A percentile compares a stretch with the other conserved stretches of the same genome.
These are phyloP conservation scores for Rotaria socialis DNA, from an alignment of 2,888 invertebrate genomes.

Conservation along the genomic window DNA sequence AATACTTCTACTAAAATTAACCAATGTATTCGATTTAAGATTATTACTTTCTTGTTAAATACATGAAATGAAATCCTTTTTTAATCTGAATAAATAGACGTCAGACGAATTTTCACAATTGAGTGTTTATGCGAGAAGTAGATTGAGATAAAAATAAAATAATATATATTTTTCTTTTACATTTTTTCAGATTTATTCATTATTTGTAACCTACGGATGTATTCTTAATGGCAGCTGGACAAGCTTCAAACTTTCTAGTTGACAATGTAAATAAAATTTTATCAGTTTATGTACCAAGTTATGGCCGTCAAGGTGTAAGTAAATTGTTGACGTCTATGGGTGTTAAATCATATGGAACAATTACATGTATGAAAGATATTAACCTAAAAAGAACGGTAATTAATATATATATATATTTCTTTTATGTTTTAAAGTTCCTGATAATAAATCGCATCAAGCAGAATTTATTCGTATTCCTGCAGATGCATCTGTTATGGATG, in stretches of 20 bases:
- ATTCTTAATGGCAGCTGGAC: neutral
- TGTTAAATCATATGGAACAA: neutral
- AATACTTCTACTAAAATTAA: too few relatives aligned
- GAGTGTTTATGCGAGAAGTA: too few relatives aligned
- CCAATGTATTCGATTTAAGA: too few relatives aligned
- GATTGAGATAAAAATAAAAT: neutral
- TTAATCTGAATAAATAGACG: too few relatives aligned
- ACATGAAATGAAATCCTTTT: too few relatives aligned
- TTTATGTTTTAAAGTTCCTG: neutral
- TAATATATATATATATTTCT: neutral
- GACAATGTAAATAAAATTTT: neutral
- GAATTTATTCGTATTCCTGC: slow-evolving; percentile 1
- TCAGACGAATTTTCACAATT: too few relatives aligned
- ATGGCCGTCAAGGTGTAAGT: neutral
- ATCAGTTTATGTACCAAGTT: neutral
- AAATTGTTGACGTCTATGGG: neutral
- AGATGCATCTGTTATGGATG: neutral
- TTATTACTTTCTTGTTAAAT: too few relatives aligned
- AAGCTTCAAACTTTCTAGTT: neutral
- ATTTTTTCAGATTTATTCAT: neutral
- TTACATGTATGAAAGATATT: neutral
- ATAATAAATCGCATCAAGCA: neutral
- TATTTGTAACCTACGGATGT: neutral
- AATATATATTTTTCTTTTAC: neutral
- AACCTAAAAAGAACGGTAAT: neutral